Evolutionary conservation across 1,140 invertebrate species (phyloP), one percentile per base, ranked within the genome.

Genomic region (Drosophila orosa): DNA sequence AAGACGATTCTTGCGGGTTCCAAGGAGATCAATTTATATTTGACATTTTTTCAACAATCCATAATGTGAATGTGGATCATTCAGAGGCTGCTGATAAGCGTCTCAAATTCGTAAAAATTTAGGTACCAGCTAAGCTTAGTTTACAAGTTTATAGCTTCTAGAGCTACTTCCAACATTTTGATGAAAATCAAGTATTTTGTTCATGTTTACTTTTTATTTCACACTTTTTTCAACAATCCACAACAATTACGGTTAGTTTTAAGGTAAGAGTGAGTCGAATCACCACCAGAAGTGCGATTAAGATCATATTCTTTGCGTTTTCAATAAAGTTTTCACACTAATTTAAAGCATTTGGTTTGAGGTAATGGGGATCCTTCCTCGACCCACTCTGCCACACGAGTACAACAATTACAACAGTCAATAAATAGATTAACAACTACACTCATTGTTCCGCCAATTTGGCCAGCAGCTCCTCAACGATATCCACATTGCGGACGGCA

Each of bases 401-500:
- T 27, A 22, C 19, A 55, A 37, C 24, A 74, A 33, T 29, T 50
- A 87, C 74, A 86, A 81, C 82, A 87, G 15, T 59, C 57, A 73
- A 25, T 69, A 62, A 75, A 54, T 8, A 40, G 25, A 40, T 52
- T 19, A 56, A 39, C 27, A 48, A 50, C 42, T 71, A 61, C 37
- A 77, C 54, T 87, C 39, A 87, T 24, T 74, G 40, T 19, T 74
- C 56, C 2, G 29, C 42, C 24, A 87, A 17, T 22, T 74, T 80
- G 31, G 29, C 25, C 3, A 87, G 52, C 5, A 87, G 59, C 10
- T 63, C 63, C 8, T 80, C 52, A 13, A 87, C 24, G 17, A 50
- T 33, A 31, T 60, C 22, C 1, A 80, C 37, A 78, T 91, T 58
- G n/a, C 87, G 69, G 8, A 91, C 73, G 8, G 87, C 89, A 39